phyloP scores from a whole-genome alignment of 2,888 invertebrate species.

The Ichneumon xanthorius region DNA sequence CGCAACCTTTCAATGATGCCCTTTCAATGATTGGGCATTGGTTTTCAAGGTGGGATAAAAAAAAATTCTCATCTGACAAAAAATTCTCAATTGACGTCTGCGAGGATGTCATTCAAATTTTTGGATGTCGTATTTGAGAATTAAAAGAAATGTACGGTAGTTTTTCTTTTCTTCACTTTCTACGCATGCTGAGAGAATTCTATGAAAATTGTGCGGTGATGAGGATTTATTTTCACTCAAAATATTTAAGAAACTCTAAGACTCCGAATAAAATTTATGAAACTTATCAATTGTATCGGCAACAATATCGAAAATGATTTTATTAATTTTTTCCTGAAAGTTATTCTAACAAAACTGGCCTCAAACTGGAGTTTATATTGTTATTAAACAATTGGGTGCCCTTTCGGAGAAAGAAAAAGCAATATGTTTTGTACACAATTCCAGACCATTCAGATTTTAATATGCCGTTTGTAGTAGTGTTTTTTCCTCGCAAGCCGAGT shows the following conservation, averaged over 20 bases:
- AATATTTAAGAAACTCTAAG: background rate
- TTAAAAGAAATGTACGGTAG: background rate
- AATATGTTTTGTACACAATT: background rate
- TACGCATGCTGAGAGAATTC: background rate
- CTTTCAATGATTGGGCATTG: background rate
- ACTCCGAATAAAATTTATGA: background rate
- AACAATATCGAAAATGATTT: background rate
- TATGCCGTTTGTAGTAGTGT: slow-evolving; percentile 10
- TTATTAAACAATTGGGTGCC: too few species aligned
- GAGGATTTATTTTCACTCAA: background rate
- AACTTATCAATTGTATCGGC: background rate
- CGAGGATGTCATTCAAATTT: background rate
- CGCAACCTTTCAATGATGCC: too few species aligned
- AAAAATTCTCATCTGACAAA: too few species aligned
- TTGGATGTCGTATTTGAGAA: background rate
- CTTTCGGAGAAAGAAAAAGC: background rate
- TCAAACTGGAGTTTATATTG: too few species aligned
- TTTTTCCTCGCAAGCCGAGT: background rate
- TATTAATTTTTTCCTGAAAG: too few species aligned
- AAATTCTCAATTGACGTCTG: background rate
- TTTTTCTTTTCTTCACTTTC: background rate
- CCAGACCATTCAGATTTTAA: background rate
- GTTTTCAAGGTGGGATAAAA: background rate
- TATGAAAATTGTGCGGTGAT: background rate
- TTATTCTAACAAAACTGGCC: too few species aligned